Percentiles rank a stretch among this genome's conserved stretches.
Conservation (phyloP, 2,797 vertebrate genomes). For the Chiloscyllium punctatum region DNA sequence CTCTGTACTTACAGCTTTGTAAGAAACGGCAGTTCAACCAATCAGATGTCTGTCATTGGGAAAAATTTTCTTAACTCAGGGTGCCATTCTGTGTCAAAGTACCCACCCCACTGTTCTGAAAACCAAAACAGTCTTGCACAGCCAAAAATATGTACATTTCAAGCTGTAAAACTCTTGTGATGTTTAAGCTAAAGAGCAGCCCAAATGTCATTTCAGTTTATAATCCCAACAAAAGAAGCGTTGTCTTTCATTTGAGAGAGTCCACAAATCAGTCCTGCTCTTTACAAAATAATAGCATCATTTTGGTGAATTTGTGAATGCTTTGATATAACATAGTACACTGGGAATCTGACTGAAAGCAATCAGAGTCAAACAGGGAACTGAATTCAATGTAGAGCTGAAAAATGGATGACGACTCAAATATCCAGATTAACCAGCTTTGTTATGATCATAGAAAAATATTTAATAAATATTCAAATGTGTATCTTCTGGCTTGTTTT, state of each 20-base stretch:
- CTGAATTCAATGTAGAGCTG: neutral
- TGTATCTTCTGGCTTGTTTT: neutral
- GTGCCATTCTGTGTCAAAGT: too few species aligned
- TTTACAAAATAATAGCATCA: neutral
- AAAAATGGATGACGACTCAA: neutral
- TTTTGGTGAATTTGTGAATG: constrained; percentile 1
- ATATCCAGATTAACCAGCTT: neutral
- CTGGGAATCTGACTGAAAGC: neutral
- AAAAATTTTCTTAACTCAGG: too few species aligned
- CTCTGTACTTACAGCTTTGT: too few species aligned
- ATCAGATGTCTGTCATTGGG: too few species aligned
- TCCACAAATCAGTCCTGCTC: neutral
- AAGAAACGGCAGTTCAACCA: too few species aligned
- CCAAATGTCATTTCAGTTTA: too few species aligned
- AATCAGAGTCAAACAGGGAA: neutral
- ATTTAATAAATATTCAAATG: neutral
- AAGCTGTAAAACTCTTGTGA: too few species aligned
- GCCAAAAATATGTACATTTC: too few species aligned
- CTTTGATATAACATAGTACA: neutral
- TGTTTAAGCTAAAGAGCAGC: too few species aligned
- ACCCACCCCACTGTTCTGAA: too few species aligned
- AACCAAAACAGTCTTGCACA: too few species aligned
- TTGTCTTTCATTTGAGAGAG: neutral
- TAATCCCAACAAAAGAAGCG: too few species aligned
- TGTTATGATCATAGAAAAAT: neutral